Percentiles rank a stretch among this genome's conserved stretches.
phyloP scores from a whole-genome alignment of 1,140 invertebrate genomes.

The Colletes latitarsis region DNA sequence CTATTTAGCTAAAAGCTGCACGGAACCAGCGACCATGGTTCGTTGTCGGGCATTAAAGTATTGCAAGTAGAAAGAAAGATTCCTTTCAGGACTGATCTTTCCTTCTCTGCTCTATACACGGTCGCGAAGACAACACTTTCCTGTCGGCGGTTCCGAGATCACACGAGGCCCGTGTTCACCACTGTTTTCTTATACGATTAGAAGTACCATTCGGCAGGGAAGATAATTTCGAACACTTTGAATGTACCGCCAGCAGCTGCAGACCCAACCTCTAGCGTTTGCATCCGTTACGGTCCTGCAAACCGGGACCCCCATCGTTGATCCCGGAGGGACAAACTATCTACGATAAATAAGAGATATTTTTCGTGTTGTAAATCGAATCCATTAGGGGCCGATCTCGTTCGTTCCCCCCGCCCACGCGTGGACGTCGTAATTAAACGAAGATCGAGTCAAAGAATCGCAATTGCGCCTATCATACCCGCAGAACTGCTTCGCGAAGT shows the following conservation, averaged over 20 bases:
- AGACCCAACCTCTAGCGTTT: conserved; percentile 30
- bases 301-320: conserved; percentile 3
- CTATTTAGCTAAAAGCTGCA: conserved; percentile 6
- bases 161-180: conserved; percentile 24
- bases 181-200: conserved; percentile 35
- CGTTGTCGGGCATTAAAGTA: conserved; percentile 13
- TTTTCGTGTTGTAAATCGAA: conserved; percentile 53
- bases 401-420: neutral
- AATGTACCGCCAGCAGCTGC: conserved; percentile 31
- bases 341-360: conserved; percentile 52
- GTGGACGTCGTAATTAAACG: neutral
- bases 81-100: no score
- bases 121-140: conserved; percentile 24
- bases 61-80: no score
- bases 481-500: neutral
- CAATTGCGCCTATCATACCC: neutral
- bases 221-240: conserved; percentile 17
- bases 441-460: neutral
- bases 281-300: conserved; percentile 22
- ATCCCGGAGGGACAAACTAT: neutral
- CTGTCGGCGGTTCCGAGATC: neutral
- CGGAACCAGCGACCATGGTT: conserved; percentile 16
- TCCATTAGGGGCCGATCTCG: neutral
- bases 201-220: conserved; percentile 7
- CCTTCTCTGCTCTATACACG: no score